Base-by-base conservation (phyloP, 1,140 invertebrate genomes). In the Meteorus sp. region DNA sequence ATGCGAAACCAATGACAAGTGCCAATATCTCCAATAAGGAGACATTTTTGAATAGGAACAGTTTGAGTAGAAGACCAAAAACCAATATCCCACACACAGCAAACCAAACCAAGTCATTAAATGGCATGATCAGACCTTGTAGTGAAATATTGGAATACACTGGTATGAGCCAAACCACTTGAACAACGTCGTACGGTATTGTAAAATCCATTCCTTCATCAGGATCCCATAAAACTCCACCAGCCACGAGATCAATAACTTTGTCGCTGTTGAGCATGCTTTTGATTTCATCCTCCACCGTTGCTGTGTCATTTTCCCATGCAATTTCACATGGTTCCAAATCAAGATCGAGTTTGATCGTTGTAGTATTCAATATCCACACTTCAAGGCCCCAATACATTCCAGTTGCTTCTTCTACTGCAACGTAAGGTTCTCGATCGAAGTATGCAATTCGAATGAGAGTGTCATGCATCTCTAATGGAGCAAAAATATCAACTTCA, bases 141-240 rank as follows among this genome's bases (percentile, higher is more conserved):
- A 79, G 31, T 1, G 73, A 70, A 0, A 79, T 47, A n/a, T 71
- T 67, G 0, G 57, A 15, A 15, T 56, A 59, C 0, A 50, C 45
- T 0, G 76, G 75, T 20, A 77, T 44, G 6, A 76, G 1, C 74
- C 75, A 77, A 4, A 71, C 65, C 2, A 75, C 51, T 4, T 67
- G 60, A 8, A 71, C 41, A 8, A 74, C 62, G 33, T 74, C 74
- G 41, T 77, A 78, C 19, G 72, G 58, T 2, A 63, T 13, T 0
- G 66, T 72, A 37, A 68, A 77, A 22, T 60, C 62, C 0, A 68
- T 56, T n/a, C 62, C 35, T 0, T 7, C 13, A 1, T 55, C 15
- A 0, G 66, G 61, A 15, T 57, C 13, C 64, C 73, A 71, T 6
- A 66, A 41, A 3, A 74, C 23, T 6, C 72, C 70, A 3, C 76